Evolutionary conservation across 2,888 invertebrate genomes (phyloP).

Genomic region (Drosophila subsilvestris): DNA sequence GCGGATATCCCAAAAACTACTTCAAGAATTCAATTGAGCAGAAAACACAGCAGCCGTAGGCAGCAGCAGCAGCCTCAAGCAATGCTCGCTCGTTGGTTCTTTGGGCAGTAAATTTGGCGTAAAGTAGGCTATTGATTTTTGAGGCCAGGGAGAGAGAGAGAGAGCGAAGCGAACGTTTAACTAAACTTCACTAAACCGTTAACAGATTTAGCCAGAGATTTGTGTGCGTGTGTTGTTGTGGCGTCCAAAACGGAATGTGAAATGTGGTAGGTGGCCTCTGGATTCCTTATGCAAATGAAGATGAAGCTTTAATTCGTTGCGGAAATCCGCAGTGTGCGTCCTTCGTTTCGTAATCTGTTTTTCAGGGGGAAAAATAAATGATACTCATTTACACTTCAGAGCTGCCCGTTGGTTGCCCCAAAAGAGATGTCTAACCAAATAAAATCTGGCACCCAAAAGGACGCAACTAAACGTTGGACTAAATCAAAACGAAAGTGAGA

Average conservation of each 20-base stretch:
- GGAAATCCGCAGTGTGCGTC: conserved; percentile 13
- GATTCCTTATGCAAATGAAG: conserved; percentile 32
- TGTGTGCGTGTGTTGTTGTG: neutral
- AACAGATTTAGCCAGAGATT: conserved; percentile 23
- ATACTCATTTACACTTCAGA: conserved; percentile 67
- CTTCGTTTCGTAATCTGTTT: conserved; percentile 29
- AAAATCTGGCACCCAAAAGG: conserved; percentile 38
- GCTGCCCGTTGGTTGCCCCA: conserved; percentile 42
- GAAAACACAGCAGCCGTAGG: conserved; percentile 26
- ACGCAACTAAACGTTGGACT: conserved; percentile 64
- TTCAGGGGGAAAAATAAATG: conserved; percentile 58
- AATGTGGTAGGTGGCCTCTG: neutral
- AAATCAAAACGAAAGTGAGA: conserved; percentile 64
- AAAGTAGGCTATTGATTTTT: conserved; percentile 49
- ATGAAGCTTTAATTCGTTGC: conserved; percentile 34
- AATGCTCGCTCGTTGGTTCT: conserved; percentile 17
- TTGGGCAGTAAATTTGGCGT: conserved; percentile 44
- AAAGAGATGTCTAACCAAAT: conserved; percentile 33
- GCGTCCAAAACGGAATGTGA: neutral
- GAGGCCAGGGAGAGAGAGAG: conserved; percentile 2
- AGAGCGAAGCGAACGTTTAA: conserved; percentile 22
- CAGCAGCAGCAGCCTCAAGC: neutral
- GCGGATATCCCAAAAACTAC: conserved; percentile 7
- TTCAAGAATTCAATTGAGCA: conserved; percentile 40
- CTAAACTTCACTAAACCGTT: conserved; percentile 25